phyloP scores from a whole-genome alignment of 2,888 invertebrate species.

The Scrobipalpa atriplicella region DNA sequence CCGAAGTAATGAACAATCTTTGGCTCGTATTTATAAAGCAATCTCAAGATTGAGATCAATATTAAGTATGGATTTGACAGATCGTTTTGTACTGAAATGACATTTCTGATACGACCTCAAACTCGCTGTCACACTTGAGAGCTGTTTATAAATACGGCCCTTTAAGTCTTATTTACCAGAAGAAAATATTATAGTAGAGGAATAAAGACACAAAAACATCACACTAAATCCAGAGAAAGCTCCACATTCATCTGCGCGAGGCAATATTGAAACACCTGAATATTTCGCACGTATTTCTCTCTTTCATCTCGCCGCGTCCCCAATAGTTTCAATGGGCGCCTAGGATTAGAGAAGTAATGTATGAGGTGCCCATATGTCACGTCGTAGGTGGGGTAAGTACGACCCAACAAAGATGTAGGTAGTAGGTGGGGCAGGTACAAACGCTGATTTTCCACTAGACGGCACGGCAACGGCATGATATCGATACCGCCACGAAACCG shows the following conservation, averaged over 20 bases:
- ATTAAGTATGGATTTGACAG: too few relatives aligned
- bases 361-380: conserved; percentile 52
- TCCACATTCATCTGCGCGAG: not conserved
- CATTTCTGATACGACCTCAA: too few relatives aligned
- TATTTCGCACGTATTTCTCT: conserved; percentile 13
- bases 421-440: conserved; percentile 7
- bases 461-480: too few relatives aligned
- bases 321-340: conserved; percentile 47
- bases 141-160: too few relatives aligned
- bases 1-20: too few relatives aligned
- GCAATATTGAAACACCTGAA: conserved; percentile 6
- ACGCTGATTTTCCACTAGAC: too few relatives aligned
- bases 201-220: not conserved
- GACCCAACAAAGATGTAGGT: not conserved
- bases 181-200: not conserved
- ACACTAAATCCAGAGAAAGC: not conserved
- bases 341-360: conserved; percentile 54
- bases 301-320: conserved; percentile 31
- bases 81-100: too few relatives aligned
- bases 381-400: conserved; percentile 6
- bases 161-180: too few relatives aligned
- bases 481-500: too few relatives aligned
- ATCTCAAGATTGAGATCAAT: too few relatives aligned
- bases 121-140: too few relatives aligned
- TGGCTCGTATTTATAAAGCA: too few relatives aligned